Evolutionary conservation across 2,797 vertebrate species (phyloP), one percentile per base, ranked within the genome.

Genomic region (Scleropages formosus): DNA sequence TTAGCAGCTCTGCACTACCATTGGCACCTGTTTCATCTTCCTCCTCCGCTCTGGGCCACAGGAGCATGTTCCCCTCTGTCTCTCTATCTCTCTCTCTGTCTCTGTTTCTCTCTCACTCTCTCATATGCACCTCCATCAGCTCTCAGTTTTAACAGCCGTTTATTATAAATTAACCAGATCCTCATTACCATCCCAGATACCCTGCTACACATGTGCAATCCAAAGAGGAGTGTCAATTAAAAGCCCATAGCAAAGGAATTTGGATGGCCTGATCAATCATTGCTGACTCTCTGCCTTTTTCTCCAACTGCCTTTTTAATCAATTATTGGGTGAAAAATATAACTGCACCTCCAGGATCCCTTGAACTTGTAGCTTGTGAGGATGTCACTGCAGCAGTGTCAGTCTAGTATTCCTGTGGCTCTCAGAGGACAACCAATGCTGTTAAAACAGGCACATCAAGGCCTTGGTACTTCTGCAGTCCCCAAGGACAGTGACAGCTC

Each of bases 191-290:
- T 76, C 74, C 70, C 46, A 56, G 39, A 46, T 73, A 64, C 18
- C 46, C 67, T 31, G 49, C 71, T 73, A 64, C 60, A 70, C 62
- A 65, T 72, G 49, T 71, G 62, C 39, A 78, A 71, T 78, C 79
- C 82, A 78, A 87, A 84, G 84, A 84, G 77, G 8, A 39, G 71
- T 80, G 83, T 74, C 85, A 86, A 86, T 87, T 85, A 83, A 63
- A 75, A 46, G 78, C 72, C 78, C 82, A 82, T 85, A 85, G 87
- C 86, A 78, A 80, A 80, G 85, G 84, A 72, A 83, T 73, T 75
- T 71, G 66, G 74, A 85, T 86, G 74, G 79, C 63, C 61, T 82
- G 69, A 82, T 91, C 84, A 76, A 90, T 88, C 81, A 10, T 3
- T 76, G 1, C 59, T 22, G 67, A 76, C 67, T 65, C 73, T 39